Conservation (phyloP, 2,797 vertebrate genomes). For the Xerus rutilus region DNA sequence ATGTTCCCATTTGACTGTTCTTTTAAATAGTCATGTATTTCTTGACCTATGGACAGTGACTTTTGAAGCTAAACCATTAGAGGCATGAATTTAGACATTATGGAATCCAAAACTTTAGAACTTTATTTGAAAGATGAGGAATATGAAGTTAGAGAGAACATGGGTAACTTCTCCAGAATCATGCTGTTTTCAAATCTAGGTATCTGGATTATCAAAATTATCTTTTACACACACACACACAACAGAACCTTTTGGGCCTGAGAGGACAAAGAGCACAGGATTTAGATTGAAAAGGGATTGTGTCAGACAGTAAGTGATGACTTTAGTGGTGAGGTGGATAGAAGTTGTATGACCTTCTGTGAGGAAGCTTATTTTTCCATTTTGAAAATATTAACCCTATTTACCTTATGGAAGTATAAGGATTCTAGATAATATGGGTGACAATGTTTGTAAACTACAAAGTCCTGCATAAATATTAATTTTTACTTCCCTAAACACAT, state of each 20-base stretch:
- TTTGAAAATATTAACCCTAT: conserved; percentile 21
- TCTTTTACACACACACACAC: not conserved
- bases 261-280: not conserved
- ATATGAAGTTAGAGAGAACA: not conserved
- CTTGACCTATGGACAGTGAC: not conserved
- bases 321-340: not conserved
- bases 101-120: not conserved
- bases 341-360: not conserved
- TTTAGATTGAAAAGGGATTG: not conserved
- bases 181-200: not conserved
- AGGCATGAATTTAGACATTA: conserved; percentile 37
- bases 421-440: not conserved
- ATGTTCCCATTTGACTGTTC: not conserved
- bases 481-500: not conserved
- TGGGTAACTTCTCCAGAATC: not conserved
- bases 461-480: not conserved
- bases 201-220: not conserved
- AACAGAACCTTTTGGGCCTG: not conserved
- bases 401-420: not conserved
- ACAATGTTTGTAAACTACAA: conserved; percentile 4
- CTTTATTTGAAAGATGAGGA: conserved; percentile 36
- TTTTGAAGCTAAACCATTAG: not conserved
- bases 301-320: not conserved
- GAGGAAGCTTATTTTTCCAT: not conserved
- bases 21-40: not conserved